phyloP scores from a whole-genome alignment of 1,140 invertebrate genomes.

The Heliconius hewitsoni region DNA sequence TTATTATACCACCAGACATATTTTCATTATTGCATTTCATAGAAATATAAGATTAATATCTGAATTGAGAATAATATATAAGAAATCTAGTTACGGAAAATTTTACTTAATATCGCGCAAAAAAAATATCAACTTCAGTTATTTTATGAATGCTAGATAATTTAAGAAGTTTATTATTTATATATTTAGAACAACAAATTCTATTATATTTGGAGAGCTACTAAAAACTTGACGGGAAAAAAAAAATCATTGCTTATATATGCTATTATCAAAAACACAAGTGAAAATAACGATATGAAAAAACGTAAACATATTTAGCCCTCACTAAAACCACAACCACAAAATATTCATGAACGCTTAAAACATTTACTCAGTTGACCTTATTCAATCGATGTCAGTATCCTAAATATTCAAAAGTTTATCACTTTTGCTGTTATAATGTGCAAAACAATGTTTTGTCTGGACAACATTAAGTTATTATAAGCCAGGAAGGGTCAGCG shows the following conservation, averaged over 20 bases:
- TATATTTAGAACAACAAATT: too few species aligned
- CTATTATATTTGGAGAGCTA: too few species aligned
- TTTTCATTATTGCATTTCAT: too few species aligned
- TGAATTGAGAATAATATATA: too few species aligned
- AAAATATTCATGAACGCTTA: constrained; percentile 9
- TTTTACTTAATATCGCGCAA: too few species aligned
- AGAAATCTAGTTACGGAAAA: too few species aligned
- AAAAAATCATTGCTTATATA: not conserved
- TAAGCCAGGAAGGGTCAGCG: constrained; percentile 23
- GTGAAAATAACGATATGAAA: not conserved
- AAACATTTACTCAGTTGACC: constrained; percentile 16
- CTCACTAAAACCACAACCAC: not conserved
- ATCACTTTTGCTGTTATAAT: constrained; percentile 16
- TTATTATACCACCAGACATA: too few species aligned
- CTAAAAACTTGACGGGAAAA: not conserved
- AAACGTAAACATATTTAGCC: not conserved
- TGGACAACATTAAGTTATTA: constrained; percentile 28
- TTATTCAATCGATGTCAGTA: constrained; percentile 23
- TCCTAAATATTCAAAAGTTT: constrained; percentile 31
- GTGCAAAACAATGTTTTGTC: constrained; percentile 27
- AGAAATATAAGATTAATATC: too few species aligned
- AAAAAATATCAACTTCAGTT: too few species aligned
- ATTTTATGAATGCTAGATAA: too few species aligned
- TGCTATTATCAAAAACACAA: not conserved
- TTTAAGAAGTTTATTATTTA: too few species aligned